Evolutionary conservation across 2,888 invertebrate genomes (phyloP).

Genomic region (Diaphora mendica): DNA sequence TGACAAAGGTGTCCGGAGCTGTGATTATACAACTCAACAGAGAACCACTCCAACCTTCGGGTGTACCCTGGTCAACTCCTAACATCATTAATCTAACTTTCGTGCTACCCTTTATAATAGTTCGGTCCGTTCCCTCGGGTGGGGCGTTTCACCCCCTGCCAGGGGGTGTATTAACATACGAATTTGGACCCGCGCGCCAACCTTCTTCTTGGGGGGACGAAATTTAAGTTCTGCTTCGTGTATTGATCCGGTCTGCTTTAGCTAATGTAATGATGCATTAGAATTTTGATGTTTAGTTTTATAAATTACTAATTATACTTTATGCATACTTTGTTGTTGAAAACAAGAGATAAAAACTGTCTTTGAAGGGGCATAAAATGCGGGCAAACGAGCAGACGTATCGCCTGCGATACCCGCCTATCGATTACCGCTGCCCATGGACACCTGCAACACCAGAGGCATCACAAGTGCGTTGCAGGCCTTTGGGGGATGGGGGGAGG

Average conservation of each 20-base stretch:
- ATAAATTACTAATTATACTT: neutral
- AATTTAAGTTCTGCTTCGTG: conserved; percentile 84
- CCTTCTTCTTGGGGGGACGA: conserved; percentile 83
- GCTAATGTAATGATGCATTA: conserved; percentile 63
- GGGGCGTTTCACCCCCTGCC: conserved; percentile 60
- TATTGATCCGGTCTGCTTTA: conserved; percentile 79
- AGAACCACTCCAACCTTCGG: conserved; percentile 47
- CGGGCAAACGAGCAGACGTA: too few relatives aligned
- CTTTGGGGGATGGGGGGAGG: too few relatives aligned
- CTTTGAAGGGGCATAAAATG: too few relatives aligned
- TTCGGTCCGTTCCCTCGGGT: conserved; percentile 80
- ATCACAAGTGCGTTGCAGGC: too few relatives aligned
- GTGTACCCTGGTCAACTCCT: conserved; percentile 83
- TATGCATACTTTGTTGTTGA: too few relatives aligned
- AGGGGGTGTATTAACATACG: conserved; percentile 82
- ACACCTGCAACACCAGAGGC: too few relatives aligned
- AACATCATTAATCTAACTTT: conserved; percentile 88
- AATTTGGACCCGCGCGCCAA: conserved; percentile 80
- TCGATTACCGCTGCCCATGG: too few relatives aligned
- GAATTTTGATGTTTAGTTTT: conserved; percentile 29
- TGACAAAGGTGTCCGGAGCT: neutral
- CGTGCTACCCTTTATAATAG: conserved; percentile 87
- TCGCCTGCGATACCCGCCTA: too few relatives aligned
- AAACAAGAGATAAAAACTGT: too few relatives aligned
- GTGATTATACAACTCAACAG: conserved; percentile 11